Conservation (phyloP, 2,113 vertebrate genomes). For the Pipra filicauda region DNA sequence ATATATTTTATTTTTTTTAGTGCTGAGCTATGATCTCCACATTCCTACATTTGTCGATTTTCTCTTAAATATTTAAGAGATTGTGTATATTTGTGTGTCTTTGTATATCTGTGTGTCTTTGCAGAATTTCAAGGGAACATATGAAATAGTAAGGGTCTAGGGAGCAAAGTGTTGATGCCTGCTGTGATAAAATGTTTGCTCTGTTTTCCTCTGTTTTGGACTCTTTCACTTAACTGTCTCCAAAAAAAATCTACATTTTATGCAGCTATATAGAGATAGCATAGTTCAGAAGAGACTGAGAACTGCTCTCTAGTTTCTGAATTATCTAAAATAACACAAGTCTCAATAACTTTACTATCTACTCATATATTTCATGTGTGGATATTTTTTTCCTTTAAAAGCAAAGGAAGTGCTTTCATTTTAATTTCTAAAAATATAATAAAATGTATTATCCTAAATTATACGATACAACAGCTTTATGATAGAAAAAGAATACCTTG, state of each 20-base stretch:
- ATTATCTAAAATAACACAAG: neutral
- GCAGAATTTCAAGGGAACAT: neutral
- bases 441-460: neutral
- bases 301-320: neutral
- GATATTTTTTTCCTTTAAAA: neutral
- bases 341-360: neutral
- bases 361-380: neutral
- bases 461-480: neutral
- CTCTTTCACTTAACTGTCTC: neutral
- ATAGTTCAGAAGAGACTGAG: neutral
- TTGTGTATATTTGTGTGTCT: neutral
- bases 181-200: neutral
- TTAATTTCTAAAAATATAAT: neutral
- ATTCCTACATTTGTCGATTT: neutral
- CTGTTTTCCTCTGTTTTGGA: neutral
- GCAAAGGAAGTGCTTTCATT: neutral
- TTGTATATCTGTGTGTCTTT: neutral
- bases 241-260: neutral
- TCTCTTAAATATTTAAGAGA: neutral
- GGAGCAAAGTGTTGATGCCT: neutral
- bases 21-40: neutral
- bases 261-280: neutral
- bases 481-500: neutral
- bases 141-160: neutral
- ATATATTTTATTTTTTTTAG: neutral